phyloP scores from a whole-genome alignment of 2,888 invertebrate species.

The Coenonympha glycerion region DNA sequence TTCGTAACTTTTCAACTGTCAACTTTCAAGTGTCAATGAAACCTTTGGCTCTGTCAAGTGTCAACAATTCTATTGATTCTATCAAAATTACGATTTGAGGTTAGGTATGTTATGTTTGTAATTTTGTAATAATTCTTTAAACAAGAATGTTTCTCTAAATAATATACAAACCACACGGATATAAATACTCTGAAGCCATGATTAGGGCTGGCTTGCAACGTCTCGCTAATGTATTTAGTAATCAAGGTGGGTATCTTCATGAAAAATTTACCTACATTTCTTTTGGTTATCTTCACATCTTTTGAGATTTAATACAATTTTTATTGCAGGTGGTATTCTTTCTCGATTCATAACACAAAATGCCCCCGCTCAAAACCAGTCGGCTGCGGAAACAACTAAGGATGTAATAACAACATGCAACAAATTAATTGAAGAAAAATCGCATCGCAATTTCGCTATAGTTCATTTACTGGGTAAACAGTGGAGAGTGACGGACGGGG shows the following conservation, averaged over 20 bases:
- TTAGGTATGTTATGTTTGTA: not conserved
- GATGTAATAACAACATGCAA: constrained; percentile 80
- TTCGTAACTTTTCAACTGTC: no score
- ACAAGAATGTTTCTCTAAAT: not conserved
- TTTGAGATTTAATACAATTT: not conserved
- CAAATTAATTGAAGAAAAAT: constrained; percentile 71
- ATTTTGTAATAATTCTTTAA: not conserved
- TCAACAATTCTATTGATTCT: no score
- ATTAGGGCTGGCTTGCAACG: constrained; percentile 55
- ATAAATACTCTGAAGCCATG: constrained; percentile 42
- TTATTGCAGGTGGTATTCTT: constrained; percentile 52
- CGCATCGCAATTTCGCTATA: constrained; percentile 86
- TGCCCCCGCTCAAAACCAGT: constrained; percentile 41
- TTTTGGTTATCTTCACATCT: not conserved
- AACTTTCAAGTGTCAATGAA: no score
- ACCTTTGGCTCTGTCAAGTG: no score
- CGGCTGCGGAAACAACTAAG: constrained; percentile 45
- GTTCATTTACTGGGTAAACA: constrained; percentile 89
- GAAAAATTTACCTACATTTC: not conserved
- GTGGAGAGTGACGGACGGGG: constrained; percentile 89
- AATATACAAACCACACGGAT: not conserved
- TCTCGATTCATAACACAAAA: constrained; percentile 55
- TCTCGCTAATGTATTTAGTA: constrained; percentile 44
- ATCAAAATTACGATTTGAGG: no score
- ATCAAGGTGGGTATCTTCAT: constrained; percentile 41